These are phyloP conservation scores for Oscheius onirici DNA, from an alignment of 2,888 invertebrate genomes.

Conservation along the genomic window DNA sequence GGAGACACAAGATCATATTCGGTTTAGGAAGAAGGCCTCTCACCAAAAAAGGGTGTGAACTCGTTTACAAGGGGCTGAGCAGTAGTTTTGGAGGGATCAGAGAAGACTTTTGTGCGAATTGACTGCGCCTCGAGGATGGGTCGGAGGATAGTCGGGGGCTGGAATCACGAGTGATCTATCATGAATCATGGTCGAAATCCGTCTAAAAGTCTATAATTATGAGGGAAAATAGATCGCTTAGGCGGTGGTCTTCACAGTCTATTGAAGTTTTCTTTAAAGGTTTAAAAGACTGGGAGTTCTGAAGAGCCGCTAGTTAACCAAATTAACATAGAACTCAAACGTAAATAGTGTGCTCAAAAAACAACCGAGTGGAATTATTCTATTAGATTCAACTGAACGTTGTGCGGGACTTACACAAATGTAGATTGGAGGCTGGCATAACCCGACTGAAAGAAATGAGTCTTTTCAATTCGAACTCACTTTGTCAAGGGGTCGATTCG, in stretches of 20 bases:
- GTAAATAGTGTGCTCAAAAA: neutral
- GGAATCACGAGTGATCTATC: slow-evolving; percentile 67
- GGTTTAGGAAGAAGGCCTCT: no score
- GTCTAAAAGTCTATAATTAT: no score
- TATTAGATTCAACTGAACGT: no score
- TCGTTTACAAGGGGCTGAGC: slow-evolving; percentile 7
- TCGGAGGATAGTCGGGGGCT: slow-evolving; percentile 60
- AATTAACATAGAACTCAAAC: neutral
- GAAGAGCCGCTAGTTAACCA: neutral
- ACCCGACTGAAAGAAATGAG: slow-evolving; percentile 46
- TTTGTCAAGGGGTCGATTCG: slow-evolving; percentile 63
- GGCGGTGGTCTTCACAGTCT: no score
- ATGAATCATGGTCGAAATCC: slow-evolving; percentile 60
- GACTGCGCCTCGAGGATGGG: neutral
- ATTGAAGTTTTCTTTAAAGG: no score
- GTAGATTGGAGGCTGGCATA: slow-evolving; percentile 48
- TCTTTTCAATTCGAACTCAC: slow-evolving; percentile 43
- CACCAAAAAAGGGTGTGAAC: no score
- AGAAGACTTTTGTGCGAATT: slow-evolving; percentile 27
- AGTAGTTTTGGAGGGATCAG: slow-evolving; percentile 6
- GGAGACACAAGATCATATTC: no score
- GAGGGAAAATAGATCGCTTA: no score
- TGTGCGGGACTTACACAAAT: slow-evolving; percentile 34
- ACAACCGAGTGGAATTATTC: neutral
- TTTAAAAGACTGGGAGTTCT: no score